Base-by-base conservation (phyloP, 2,797 vertebrate species). In the Gadopsis bispinosus region DNA sequence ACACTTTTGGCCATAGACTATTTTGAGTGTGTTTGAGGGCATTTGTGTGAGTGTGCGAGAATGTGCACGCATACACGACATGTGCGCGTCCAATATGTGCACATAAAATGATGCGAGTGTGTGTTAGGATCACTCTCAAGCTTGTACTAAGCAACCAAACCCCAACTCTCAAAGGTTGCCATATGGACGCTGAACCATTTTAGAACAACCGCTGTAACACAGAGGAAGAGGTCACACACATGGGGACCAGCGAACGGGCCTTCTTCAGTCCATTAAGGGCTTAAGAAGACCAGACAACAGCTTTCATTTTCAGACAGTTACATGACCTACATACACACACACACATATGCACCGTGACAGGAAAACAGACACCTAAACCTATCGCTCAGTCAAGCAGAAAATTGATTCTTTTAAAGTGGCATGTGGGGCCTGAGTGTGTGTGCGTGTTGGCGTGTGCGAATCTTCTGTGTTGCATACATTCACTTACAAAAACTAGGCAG, bases 231-330 rank as follows among this genome's bases (percentile, higher is more conserved):
- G 74, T 83, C 73, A 64, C 53, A 37, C 47, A 39, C 54, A 71
- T 45, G 69, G 81, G 58, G 73, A 75, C 33, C 13, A 77, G 75
- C 64, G 63, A 85, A 75, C 73, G 35, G 69, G 53, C 54, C 39
- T 60, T 59, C 80, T 66, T 71, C 69, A 84, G 81, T 86, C 80
- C 91, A 92, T 89, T 90, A 91, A 84, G 29, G 69, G 84, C 68
- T 90, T 80, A 88, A 84, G 73, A 75, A 74, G 74, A 76, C 76
- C 77, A 89, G 83, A 87, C 83, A 86, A 81, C 83, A 86, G 86
- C 83, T 89, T 91, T 91, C 69, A 91, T 75, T 89, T 86, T 83
- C 69, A 86, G 74, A 88, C 88, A 81, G 31, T 39, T 67, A 84
- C 80, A 83, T 88, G 85, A 87, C 90, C 89, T 83, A 92, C 53